Base-by-base conservation (phyloP, 2,113 vertebrate genomes). In the Oreochromis niloticus region DNA sequence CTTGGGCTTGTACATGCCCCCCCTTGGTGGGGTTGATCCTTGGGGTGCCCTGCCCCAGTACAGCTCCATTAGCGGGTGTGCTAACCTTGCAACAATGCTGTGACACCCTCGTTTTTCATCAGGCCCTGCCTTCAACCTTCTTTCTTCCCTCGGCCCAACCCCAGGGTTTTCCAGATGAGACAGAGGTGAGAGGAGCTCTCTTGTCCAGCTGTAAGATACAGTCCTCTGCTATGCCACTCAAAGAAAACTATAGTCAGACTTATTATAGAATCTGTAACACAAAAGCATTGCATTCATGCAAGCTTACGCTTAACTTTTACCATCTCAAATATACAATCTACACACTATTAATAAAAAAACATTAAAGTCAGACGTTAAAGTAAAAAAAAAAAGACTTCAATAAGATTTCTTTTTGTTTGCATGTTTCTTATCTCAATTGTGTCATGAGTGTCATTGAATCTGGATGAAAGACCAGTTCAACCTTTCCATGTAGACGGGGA, bases 61-160 rank as follows among this genome's bases (percentile, higher is more conserved):
- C 94, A 95, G 88, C 96, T 97, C 96, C 96, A 97, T 97, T 97
- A 97, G 95, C 93, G 95, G 94, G 96, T 97, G 97, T 98, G 97
- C 97, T 97, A 97, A 98, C 98, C 97, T 97, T 97, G 96, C 97
- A 97, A 97, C 96, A 97, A 97, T 96, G 94, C 94, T 91, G 94
- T 97, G 97, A 97, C 96, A 96, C 96, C 95, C 96, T 96, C 96
- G 96, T 96, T 97, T 97, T 97, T 97, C 96, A 97, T 95, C 94
- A 95, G 92, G 93, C 94, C 91, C 89, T 88, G 94, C 95, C 96
- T 96, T 95, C 90, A 92, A 91, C 89, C 94, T 88, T 89, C 90
- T 91, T 83, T 89, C 91, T 89, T 88, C 88, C 89, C 88, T 91
- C 89, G 82, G 88, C 89, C 88, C 88, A 84, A 90, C 90, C 92